Percentiles rank a stretch among this genome's conserved stretches.
Conservation (phyloP, 2,888 invertebrate species). For the Seira sanloemensis region DNA sequence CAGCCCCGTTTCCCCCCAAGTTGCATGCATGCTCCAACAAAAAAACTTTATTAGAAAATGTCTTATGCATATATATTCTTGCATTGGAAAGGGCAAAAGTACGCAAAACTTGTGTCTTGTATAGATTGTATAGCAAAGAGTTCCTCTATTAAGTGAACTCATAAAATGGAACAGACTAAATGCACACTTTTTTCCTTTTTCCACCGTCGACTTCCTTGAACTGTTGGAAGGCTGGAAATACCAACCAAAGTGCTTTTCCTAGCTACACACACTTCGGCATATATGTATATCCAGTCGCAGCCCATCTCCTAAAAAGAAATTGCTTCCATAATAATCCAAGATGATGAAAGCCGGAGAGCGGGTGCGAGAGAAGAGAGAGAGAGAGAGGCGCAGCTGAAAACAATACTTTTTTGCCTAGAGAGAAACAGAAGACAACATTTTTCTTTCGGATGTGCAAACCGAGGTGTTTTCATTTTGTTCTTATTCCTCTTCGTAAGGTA, state of each 20-base stretch:
- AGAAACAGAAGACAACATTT: conserved; percentile 12
- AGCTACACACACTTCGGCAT: no score
- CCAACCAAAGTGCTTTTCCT: no score
- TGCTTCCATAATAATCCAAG: conserved; percentile 43
- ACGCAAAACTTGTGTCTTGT: conserved; percentile 24
- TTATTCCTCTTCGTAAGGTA: neutral
- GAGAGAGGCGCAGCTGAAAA: conserved; percentile 52
- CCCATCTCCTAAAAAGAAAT: conserved; percentile 52
- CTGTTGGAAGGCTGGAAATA: no score
- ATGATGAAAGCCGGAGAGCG: conserved; percentile 23
- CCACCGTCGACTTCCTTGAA: neutral
- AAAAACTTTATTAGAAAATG: neutral
- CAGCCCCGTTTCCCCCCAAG: neutral
- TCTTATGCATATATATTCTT: neutral
- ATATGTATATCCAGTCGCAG: neutral
- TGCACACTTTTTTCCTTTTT: conserved; percentile 14
- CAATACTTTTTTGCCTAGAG: conserved; percentile 40
- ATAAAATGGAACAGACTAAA: conserved; percentile 46
- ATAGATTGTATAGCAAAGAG: conserved; percentile 4
- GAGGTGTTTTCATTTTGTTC: neutral
- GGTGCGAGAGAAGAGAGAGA: neutral
- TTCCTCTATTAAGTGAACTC: conserved; percentile 23
- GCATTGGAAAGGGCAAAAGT: no score
- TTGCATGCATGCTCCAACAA: neutral
- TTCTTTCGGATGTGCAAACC: conserved; percentile 1